Base-by-base conservation (phyloP, 2,888 invertebrate species). In the Eilema griseolum region DNA sequence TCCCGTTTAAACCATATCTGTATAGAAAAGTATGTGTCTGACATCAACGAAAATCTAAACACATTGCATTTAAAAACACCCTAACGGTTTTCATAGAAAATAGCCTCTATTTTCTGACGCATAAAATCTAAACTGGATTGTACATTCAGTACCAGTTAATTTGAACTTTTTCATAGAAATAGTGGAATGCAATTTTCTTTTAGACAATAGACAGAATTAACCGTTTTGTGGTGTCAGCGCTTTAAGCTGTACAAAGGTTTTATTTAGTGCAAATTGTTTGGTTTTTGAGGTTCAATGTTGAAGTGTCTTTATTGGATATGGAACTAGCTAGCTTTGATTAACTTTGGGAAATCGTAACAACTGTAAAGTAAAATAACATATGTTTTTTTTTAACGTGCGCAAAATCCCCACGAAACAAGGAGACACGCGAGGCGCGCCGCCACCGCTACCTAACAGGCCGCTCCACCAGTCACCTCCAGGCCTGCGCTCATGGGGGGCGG, bases 171-270 rank as follows among this genome's bases (percentile, higher is more conserved):
- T 86, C 80, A 82, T 79, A 83, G 75, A 75, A 83, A 74, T 70
- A 69, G 69, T 77, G 73, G 71, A 82, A 84, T 86, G 84, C 85
- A 86, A 86, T 88, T 87, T 85, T 77, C 82, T 73, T 77, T 72
- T 72, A 83, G 83, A 89, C 89, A 89, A 89, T 88, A 79, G 85
- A 76, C 56, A 69, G 81, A 86, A 88, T 88, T 87, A 88, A 86
- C 86, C 71, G 79, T 83, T 72, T 70, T 57, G 79, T 73, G 78
- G 78, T 80, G 80, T 82, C 81, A 83, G 78, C 72, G 72, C 80
- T 85, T 83, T 77, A 71, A 80, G 81, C 72, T 81, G 74, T 65
- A 78, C 72, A 78, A 75, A 77, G 76, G 69, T 77, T 80, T 82
- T 82, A 79, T 80, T 78, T 77, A 74, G 74, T 75, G 73, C 77